A percentile compares a stretch with the other conserved stretches of the same genome.
Conservation (phyloP, 2,888 invertebrate genomes). For the Ophion ellenae region DNA sequence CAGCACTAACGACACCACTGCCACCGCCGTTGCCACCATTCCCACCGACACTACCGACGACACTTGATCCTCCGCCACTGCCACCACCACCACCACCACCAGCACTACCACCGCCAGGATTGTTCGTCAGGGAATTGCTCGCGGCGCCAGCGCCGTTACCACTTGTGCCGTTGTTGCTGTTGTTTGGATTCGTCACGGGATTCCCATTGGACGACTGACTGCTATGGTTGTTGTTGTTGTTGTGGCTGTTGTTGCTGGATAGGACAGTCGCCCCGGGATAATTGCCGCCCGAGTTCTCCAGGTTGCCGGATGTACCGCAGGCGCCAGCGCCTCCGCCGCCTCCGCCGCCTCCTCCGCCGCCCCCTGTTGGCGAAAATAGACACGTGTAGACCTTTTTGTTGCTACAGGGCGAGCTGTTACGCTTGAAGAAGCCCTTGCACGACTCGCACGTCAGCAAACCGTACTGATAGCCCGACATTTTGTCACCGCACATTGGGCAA, state of each 20-base stretch:
- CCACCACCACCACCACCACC: not conserved
- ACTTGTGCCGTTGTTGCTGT: conserved; percentile 72
- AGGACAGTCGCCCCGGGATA: conserved; percentile 62
- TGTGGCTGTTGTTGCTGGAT: conserved; percentile 72
- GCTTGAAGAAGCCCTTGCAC: conserved; percentile 91
- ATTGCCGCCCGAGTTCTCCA: conserved; percentile 67
- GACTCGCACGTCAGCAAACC: conserved; percentile 91
- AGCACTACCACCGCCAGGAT: conserved; percentile 67
- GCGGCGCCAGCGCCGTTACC: conserved; percentile 71
- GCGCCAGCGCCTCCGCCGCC: conserved; percentile 66
- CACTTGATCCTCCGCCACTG: not conserved
- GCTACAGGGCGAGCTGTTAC: conserved; percentile 87
- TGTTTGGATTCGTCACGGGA: conserved; percentile 59
- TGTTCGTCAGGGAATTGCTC: conserved; percentile 66
- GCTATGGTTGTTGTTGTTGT: conserved; percentile 67
- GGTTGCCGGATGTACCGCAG: conserved; percentile 50
- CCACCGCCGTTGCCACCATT: conserved; percentile 68
- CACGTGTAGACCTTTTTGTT: conserved; percentile 91
- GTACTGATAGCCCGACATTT: conserved; percentile 91
- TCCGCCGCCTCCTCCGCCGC: conserved; percentile 72
- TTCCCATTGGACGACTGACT: conserved; percentile 77
- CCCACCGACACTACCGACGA: conserved; percentile 55
- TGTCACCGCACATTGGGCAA: conserved; percentile 90
- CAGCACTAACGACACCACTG: conserved; percentile 68
- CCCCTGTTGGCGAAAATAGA: conserved; percentile 84